A percentile compares a stretch with the other conserved stretches of the same genome.
phyloP scores from a whole-genome alignment of 2,888 invertebrate species.

The Reticulitermes lucifugus region DNA sequence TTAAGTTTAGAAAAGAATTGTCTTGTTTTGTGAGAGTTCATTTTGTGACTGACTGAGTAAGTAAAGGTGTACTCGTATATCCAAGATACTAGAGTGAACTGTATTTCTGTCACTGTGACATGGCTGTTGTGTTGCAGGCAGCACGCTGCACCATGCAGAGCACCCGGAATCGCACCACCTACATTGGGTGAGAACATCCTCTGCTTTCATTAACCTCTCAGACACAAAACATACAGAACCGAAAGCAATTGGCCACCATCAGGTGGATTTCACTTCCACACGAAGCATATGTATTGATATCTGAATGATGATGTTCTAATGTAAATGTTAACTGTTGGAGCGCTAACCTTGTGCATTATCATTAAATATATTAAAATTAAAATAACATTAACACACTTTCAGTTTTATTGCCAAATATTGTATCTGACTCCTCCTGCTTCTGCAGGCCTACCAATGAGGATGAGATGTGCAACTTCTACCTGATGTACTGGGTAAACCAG shows the following conservation, averaged over 20 bases:
- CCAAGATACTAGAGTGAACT: too few species aligned
- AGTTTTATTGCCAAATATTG: neutral
- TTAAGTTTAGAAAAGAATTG: too few species aligned
- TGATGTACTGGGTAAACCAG: conserved; percentile 91
- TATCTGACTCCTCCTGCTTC: conserved; percentile 31
- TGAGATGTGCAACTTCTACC: conserved; percentile 96
- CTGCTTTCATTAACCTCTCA: neutral
- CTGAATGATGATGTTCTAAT: too few species aligned
- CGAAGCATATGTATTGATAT: too few species aligned
- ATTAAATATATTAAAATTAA: neutral
- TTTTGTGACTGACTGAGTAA: too few species aligned
- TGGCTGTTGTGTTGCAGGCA: conserved; percentile 67
- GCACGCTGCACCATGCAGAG: conserved; percentile 94
- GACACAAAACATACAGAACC: too few species aligned
- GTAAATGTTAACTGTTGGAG: too few species aligned
- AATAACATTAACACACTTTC: neutral
- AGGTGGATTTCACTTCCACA: too few species aligned
- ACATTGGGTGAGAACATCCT: conserved; percentile 18
- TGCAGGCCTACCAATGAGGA: conserved; percentile 83
- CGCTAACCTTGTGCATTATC: too few species aligned
- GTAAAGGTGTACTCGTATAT: too few species aligned
- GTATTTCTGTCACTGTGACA: neutral
- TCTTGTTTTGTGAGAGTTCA: too few species aligned
- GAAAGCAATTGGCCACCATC: too few species aligned
- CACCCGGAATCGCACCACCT: conserved; percentile 63